Percentiles rank a stretch among this genome's conserved stretches.
Evolutionary conservation across 1,140 invertebrate genomes (phyloP).

Genomic region (Aphelinus atriplicis): DNA sequence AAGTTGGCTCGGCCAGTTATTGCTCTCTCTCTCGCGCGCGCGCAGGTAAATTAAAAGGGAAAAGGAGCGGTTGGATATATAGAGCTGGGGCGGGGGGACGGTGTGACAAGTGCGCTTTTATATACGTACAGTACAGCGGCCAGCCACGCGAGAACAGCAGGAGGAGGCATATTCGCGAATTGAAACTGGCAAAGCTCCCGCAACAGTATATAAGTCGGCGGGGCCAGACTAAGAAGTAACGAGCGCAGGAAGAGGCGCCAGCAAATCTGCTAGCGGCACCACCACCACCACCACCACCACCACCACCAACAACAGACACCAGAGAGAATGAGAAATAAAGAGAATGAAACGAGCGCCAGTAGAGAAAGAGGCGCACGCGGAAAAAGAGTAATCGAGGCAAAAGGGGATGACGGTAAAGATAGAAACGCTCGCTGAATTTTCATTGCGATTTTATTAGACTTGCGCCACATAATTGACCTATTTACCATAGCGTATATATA

Average conservation of each 20-base stretch:
- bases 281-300: not conserved
- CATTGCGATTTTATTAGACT: constrained; percentile 28
- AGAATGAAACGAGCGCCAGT: constrained; percentile 4
- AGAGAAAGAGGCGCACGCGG: constrained; percentile 8
- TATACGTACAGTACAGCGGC: no score
- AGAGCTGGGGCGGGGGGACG: no score
- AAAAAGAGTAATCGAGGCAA: constrained; percentile 38
- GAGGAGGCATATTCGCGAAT: constrained; percentile 36
- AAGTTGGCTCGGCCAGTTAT: no score
- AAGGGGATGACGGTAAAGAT: constrained; percentile 3
- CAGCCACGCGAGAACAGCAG: constrained; percentile 11
- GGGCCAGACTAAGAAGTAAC: constrained; percentile 21
- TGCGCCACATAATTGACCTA: constrained; percentile 20
- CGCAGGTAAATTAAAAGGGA: no score
- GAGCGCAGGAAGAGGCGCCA: constrained; percentile 14
- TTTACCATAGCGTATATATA: not conserved
- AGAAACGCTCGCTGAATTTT: constrained; percentile 22
- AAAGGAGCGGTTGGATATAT: no score
- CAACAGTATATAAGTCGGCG: constrained; percentile 9
- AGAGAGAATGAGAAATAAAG: not conserved
- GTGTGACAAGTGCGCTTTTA: no score
- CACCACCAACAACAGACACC: not conserved
- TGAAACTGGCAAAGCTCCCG: constrained; percentile 38
- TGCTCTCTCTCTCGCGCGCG: no score
- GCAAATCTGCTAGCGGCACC: no score